A percentile compares a stretch with the other conserved stretches of the same genome.
Evolutionary conservation across 2,113 vertebrate genomes (phyloP).

Genomic region (Grus americana): DNA sequence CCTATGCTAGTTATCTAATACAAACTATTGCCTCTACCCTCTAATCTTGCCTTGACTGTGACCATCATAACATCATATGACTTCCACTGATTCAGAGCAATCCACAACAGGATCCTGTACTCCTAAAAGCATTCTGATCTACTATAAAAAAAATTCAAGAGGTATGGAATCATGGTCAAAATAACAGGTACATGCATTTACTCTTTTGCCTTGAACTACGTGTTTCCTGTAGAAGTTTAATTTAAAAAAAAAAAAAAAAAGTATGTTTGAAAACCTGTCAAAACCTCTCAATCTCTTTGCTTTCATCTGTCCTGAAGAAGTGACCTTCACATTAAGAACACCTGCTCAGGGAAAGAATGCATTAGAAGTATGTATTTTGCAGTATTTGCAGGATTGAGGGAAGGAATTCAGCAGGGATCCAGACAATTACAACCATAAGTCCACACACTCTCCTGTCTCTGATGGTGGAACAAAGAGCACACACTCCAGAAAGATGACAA

Average conservation of each 20-base stretch:
- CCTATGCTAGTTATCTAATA: neutral
- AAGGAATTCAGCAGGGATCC: neutral
- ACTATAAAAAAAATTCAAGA: neutral
- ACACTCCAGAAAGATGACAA: neutral
- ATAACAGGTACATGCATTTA: neutral
- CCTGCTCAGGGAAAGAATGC: neutral
- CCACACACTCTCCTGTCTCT: neutral
- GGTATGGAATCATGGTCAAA: neutral
- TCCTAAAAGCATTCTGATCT: neutral
- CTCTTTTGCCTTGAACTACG: neutral
- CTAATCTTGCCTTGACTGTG: neutral
- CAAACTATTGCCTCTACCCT: neutral
- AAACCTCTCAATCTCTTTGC: neutral
- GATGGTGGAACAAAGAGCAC: neutral
- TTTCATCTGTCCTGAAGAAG: neutral
- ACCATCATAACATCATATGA: neutral
- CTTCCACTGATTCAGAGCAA: neutral
- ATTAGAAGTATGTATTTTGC: neutral
- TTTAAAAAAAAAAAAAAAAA: no score
- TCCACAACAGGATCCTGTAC: neutral
- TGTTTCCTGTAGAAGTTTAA: neutral
- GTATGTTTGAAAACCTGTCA: neutral
- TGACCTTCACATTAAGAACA: neutral
- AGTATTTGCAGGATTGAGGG: neutral
- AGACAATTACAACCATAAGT: neutral